Evolutionary conservation across 1,140 invertebrate species (phyloP).

Genomic region (Diploscapter pachys): DNA sequence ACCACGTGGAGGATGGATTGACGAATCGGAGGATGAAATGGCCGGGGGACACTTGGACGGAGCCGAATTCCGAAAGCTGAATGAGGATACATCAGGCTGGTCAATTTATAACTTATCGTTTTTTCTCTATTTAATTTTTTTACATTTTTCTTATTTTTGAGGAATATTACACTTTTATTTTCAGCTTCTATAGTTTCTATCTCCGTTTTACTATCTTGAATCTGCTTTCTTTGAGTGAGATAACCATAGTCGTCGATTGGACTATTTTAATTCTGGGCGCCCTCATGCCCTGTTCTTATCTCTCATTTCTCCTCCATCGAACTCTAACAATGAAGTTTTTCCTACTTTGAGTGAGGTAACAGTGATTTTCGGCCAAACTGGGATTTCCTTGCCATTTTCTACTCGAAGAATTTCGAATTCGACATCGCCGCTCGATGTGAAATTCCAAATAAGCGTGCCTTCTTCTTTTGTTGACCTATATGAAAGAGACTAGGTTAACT

Average conservation of each 20-base stretch:
- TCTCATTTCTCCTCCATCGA: too few species aligned
- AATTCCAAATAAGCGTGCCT: constrained; percentile 25
- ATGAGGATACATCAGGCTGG: background rate
- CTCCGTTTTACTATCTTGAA: too few species aligned
- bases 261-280: too few species aligned
- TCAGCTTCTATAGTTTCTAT: too few species aligned
- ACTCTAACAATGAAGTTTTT: too few species aligned
- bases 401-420: constrained; percentile 21
- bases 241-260: too few species aligned
- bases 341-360: constrained; percentile 21
- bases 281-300: too few species aligned
- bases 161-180: too few species aligned
- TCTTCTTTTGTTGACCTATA: background rate
- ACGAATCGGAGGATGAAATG: constrained; percentile 20
- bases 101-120: background rate
- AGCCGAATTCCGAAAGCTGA: constrained; percentile 26
- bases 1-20: constrained; percentile 24
- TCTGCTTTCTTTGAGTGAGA: too few species aligned
- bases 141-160: too few species aligned
- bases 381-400: constrained; percentile 11
- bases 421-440: constrained; percentile 26
- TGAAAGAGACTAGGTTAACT: too few species aligned
- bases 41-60: constrained; percentile 9
- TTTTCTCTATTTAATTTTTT: background rate
- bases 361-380: constrained; percentile 30